Evolutionary conservation across 1,140 invertebrate genomes (phyloP).

Genomic region (Bilobella aurantiaca): DNA sequence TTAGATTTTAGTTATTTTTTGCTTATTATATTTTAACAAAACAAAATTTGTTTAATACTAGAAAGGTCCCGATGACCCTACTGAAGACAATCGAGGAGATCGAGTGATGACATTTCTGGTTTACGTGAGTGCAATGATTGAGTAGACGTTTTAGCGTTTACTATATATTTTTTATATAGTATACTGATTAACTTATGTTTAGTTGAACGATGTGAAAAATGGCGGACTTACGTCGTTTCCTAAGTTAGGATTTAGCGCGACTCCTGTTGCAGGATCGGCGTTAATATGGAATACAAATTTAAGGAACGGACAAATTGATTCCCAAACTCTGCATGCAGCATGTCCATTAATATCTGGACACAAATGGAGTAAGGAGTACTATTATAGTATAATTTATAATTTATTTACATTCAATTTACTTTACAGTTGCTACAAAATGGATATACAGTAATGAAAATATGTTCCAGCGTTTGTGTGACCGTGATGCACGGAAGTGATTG

Average conservation of each 20-base stretch:
- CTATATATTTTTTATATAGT: not conserved
- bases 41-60: not conserved
- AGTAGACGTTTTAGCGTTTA: not conserved
- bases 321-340: conserved; percentile 20
- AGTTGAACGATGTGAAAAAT: conserved; percentile 14
- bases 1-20: no score
- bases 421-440: conserved; percentile 25
- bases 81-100: conserved; percentile 13
- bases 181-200: not conserved
- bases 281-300: conserved; percentile 24
- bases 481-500: no score
- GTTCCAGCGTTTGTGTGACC: conserved; percentile 13
- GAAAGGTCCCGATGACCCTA: conserved; percentile 6
- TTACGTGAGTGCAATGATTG: conserved; percentile 17
- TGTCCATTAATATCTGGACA: conserved; percentile 24
- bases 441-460: conserved; percentile 22
- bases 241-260: conserved; percentile 11
- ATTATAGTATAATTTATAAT: not conserved
- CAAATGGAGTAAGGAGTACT: conserved; percentile 24
- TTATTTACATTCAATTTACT: not conserved
- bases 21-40: not conserved
- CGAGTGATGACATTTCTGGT: conserved; percentile 26
- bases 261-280: conserved; percentile 24
- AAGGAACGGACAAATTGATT: conserved; percentile 17
- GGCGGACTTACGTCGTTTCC: conserved; percentile 24